A percentile compares a stretch with the other conserved stretches of the same genome.
phyloP scores from a whole-genome alignment of 2,888 invertebrate genomes.

The Pharmacophagus antenor region DNA sequence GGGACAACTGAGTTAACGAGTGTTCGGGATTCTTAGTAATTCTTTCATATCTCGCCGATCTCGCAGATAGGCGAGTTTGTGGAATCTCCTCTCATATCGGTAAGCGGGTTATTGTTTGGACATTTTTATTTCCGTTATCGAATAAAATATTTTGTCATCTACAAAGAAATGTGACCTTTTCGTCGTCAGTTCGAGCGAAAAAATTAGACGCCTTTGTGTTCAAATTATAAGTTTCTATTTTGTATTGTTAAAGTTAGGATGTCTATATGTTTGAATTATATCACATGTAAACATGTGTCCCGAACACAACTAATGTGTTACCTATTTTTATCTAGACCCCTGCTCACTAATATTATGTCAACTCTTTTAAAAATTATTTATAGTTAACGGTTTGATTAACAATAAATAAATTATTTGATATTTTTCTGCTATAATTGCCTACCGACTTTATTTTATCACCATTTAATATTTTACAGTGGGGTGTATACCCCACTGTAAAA shows the following conservation, averaged over 20 bases:
- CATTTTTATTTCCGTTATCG: constrained; percentile 29
- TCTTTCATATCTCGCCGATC: constrained; percentile 70
- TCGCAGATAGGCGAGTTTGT: constrained; percentile 42
- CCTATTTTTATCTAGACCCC: too few relatives aligned
- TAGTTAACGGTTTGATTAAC: too few relatives aligned
- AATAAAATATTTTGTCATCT: constrained; percentile 26
- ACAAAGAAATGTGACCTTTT: constrained; percentile 21
- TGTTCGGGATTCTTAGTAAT: constrained; percentile 70
- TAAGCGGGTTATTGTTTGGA: constrained; percentile 39
- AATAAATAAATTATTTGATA: too few relatives aligned
- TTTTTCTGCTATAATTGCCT: too few relatives aligned
- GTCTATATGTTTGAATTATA: not conserved
- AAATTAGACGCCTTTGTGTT: not conserved
- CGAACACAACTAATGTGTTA: too few relatives aligned
- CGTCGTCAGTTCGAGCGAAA: constrained; percentile 9
- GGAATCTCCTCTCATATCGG: constrained; percentile 39
- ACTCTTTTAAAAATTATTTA: too few relatives aligned
- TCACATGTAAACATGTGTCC: not conserved
- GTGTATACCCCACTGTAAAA: too few relatives aligned
- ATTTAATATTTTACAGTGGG: too few relatives aligned
- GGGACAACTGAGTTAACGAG: constrained; percentile 77
- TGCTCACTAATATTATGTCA: too few relatives aligned
- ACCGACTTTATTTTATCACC: too few relatives aligned
- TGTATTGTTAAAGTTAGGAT: not conserved
- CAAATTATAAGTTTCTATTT: not conserved